Conservation (phyloP, 2,113 vertebrate genomes). For the Python bivittatus region DNA sequence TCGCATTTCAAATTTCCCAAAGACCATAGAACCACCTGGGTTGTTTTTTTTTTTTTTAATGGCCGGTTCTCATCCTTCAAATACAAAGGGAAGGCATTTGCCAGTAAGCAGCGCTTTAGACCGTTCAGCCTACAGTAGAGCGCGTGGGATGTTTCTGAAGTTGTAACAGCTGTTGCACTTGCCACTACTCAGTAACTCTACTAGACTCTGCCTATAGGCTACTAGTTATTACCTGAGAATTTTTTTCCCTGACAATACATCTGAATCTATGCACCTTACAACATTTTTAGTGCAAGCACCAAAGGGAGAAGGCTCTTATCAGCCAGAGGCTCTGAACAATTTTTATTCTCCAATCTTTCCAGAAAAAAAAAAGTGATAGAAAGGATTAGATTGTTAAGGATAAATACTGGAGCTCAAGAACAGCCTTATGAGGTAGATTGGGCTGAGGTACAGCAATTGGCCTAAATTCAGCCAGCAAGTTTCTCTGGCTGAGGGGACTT, state of each 20-base stretch:
- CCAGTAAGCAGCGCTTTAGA: neutral
- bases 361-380: neutral
- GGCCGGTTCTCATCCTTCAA: neutral
- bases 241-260: neutral
- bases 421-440: neutral
- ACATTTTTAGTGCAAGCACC: neutral
- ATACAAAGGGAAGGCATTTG: neutral
- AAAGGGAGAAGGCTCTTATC: neutral
- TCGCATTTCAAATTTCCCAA: neutral
- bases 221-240: neutral
- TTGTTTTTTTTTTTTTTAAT: neutral
- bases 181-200: neutral
- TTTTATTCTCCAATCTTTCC: neutral
- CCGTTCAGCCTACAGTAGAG: neutral
- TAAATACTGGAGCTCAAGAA: neutral
- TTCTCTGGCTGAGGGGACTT: neutral
- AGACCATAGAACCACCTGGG: neutral
- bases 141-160: conserved; percentile 9
- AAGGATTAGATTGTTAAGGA: neutral
- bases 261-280: neutral
- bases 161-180: conserved; percentile 23
- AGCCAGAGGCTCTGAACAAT: neutral
- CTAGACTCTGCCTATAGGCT: neutral
- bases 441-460: neutral
- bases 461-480: neutral